A percentile compares a stretch with the other conserved stretches of the same genome.
Conservation (phyloP, 2,888 invertebrate species). For the Carpatolechia fugitivella region DNA sequence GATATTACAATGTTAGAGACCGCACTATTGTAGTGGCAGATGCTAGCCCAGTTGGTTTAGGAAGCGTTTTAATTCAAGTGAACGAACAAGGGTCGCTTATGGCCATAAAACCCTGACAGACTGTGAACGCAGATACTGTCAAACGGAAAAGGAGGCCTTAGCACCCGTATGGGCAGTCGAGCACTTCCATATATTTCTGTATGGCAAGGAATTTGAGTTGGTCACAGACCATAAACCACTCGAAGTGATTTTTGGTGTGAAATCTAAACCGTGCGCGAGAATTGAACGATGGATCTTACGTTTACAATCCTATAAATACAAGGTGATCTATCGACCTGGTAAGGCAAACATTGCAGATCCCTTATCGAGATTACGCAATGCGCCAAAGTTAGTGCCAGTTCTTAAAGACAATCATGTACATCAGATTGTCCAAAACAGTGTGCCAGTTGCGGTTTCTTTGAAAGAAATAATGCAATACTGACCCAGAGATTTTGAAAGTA, state of each 20-base stretch:
- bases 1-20: slow-evolving; percentile 25
- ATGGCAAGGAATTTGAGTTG: slow-evolving; percentile 29
- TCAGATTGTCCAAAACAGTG: not conserved
- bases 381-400: not conserved
- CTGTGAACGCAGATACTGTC: slow-evolving; percentile 24
- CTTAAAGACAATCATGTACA: not conserved
- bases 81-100: slow-evolving; percentile 21
- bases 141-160: slow-evolving; percentile 29
- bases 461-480: not conserved
- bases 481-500: not conserved
- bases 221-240: slow-evolving; percentile 31
- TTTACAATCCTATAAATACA: slow-evolving; percentile 30
- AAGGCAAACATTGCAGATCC: slow-evolving; percentile 33
- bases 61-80: slow-evolving; percentile 25
- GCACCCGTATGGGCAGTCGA: slow-evolving; percentile 12
- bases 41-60: slow-evolving; percentile 28
- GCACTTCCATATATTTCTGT: slow-evolving; percentile 9
- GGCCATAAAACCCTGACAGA: slow-evolving; percentile 26
- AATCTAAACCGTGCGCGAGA: slow-evolving; percentile 36
- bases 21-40: slow-evolving; percentile 27
- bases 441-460: not conserved
- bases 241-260: slow-evolving; percentile 25
- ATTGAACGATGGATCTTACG: slow-evolving; percentile 38
- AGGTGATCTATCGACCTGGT: slow-evolving; percentile 30
- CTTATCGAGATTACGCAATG: slow-evolving; percentile 21